phyloP scores from a whole-genome alignment of 2,888 invertebrate genomes.

The Dione juno region DNA sequence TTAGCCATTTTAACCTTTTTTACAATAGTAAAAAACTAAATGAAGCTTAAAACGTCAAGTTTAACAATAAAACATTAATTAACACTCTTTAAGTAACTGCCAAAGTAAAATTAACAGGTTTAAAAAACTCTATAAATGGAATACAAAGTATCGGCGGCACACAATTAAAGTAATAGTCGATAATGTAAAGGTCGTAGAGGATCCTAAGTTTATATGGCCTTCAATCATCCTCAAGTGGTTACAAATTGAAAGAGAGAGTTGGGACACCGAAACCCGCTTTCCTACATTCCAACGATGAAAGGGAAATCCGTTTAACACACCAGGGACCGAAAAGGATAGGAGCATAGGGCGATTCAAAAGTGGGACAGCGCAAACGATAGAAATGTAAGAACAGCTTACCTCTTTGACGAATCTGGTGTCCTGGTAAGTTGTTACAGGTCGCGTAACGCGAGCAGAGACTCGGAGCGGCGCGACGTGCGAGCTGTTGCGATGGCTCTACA shows the following conservation, averaged over 20 bases:
- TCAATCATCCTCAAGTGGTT: conserved; percentile 65
- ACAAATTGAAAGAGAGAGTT: conserved; percentile 82
- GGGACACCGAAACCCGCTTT: conserved; percentile 77
- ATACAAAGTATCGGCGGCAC: background rate
- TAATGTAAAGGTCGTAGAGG: background rate
- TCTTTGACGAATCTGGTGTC: conserved; percentile 67
- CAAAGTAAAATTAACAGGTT: background rate
- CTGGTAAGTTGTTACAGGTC: conserved; percentile 81
- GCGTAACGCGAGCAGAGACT: conserved; percentile 67
- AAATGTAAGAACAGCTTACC: conserved; percentile 75
- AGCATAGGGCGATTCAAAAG: conserved; percentile 54
- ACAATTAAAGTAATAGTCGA: background rate
- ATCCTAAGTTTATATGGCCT: conserved; percentile 44
- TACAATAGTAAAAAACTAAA: background rate
- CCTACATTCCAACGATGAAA: conserved; percentile 81
- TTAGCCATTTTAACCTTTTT: too few species aligned
- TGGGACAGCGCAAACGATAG: conserved; percentile 63
- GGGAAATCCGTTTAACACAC: conserved; percentile 74
- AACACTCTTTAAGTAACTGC: conserved; percentile 20
- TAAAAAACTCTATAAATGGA: background rate
- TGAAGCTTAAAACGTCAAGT: background rate
- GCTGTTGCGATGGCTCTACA: conserved; percentile 63
- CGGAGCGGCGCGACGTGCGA: conserved; percentile 65
- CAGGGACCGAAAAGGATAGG: conserved; percentile 56
- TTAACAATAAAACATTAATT: conserved; percentile 4